Percentiles rank a stretch among this genome's conserved stretches.
Evolutionary conservation across 2,888 invertebrate genomes (phyloP).

Genomic region (Brachycybe producta): DNA sequence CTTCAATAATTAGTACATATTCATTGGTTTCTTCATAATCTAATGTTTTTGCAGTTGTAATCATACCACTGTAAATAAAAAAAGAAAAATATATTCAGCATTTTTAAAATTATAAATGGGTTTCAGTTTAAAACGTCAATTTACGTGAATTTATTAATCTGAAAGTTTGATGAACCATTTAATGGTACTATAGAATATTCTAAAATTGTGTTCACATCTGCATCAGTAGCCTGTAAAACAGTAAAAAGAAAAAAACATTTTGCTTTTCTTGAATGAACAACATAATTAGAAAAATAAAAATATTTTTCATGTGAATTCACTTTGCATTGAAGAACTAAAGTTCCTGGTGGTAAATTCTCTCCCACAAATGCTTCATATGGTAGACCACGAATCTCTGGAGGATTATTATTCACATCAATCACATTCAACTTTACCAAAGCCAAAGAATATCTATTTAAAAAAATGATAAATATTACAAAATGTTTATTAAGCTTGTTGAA

Average conservation of each 20-base stretch:
- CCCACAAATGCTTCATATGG: conserved; percentile 18
- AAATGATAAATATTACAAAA: no score
- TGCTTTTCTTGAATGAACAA: neutral
- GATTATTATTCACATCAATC: conserved; percentile 23
- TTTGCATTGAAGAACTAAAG: conserved; percentile 13
- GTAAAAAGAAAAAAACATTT: neutral
- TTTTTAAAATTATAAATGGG: no score
- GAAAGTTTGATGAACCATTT: conserved; percentile 11
- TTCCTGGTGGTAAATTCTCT: conserved; percentile 18
- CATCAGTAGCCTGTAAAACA: conserved; percentile 9
- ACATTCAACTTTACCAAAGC: conserved; percentile 21
- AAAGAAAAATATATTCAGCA: neutral
- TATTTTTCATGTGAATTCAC: neutral
- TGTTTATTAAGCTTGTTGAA: no score
- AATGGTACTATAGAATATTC: conserved; percentile 5
- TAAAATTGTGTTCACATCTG: conserved; percentile 11
- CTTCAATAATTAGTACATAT: conserved; percentile 14
- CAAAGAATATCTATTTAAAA: conserved; percentile 16
- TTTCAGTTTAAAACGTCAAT: neutral
- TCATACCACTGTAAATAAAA: conserved; percentile 15
- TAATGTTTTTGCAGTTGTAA: conserved; percentile 12
- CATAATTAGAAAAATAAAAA: no score
- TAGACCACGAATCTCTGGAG: conserved; percentile 20
- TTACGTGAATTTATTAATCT: conserved; percentile 11
- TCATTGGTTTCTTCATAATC: conserved; percentile 16